Percentiles rank a stretch among this genome's conserved stretches.
Evolutionary conservation across 2,888 invertebrate genomes (phyloP).

Genomic region (Zaprionus obscuricornis): DNA sequence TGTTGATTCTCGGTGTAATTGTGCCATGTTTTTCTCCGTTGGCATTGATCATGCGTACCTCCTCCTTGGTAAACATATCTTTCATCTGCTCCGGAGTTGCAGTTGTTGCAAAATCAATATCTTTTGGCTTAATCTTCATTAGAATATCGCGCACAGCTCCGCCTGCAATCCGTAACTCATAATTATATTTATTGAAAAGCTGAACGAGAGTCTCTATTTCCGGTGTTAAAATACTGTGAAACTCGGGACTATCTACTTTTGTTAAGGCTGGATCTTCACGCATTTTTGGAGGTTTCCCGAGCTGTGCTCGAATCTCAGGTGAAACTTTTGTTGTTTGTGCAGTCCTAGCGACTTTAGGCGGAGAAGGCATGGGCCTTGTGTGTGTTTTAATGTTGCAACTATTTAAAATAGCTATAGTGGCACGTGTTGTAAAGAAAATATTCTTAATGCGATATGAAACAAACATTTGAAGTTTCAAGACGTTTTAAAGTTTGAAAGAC

Average conservation of each 20-base stretch:
- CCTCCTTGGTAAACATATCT: constrained; percentile 92
- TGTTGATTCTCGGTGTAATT: constrained; percentile 96
- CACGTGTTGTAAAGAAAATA: constrained; percentile 6
- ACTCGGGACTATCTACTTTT: constrained; percentile 89
- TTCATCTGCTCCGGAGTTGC: constrained; percentile 99
- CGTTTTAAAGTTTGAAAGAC: not conserved
- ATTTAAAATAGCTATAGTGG: not conserved
- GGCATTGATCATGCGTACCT: constrained; percentile 94
- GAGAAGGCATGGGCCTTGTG: constrained; percentile 33
- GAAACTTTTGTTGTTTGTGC: constrained; percentile 18
- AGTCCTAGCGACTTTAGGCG: constrained; percentile 8
- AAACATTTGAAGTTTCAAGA: constrained; percentile 48
- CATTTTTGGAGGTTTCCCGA: constrained; percentile 67
- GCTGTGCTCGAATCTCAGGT: constrained; percentile 43
- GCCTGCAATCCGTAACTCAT: constrained; percentile 96
- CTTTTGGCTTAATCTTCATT: constrained; percentile 91
- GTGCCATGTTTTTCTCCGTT: constrained; percentile 98
- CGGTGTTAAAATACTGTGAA: constrained; percentile 91
- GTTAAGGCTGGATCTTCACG: constrained; percentile 88
- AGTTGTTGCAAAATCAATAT: constrained; percentile 98
- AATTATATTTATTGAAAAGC: constrained; percentile 91
- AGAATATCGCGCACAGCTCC: constrained; percentile 97
- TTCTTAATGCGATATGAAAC: constrained; percentile 13
- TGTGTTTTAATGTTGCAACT: constrained; percentile 10
- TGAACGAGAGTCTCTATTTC: constrained; percentile 89